Base-by-base conservation (phyloP, 92 coral and sea anemone genomes). In the Muricea muricata region DNA sequence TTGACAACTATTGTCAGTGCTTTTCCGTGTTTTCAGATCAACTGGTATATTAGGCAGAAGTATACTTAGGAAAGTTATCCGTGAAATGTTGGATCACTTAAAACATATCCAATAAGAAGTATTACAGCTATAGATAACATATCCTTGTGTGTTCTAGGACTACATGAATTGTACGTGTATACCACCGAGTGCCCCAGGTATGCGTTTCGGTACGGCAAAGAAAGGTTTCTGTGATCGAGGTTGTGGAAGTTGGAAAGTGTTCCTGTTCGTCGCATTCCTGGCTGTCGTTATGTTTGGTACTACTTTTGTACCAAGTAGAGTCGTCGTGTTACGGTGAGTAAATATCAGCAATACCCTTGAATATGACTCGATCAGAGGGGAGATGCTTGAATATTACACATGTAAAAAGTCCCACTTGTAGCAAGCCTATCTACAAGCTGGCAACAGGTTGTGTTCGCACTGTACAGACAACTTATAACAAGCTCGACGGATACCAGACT, bases 201-300 rank as follows among this genome's bases (percentile, higher is more conserved):
- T 18, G 11, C 35, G n/a, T 9, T 55, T 20, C 29, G 75, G 71
- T 9, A 61, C 81, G 21, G 92, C 89, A 0, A 79, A 31, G 25
- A 65, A 81, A 56, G 92, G 92, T 69, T 89, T 63, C 82, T 89
- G 92, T 50, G 92, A 89, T 73, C 68, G 92, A 46, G 60, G 83
- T 28, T 89, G 92, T 80, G 80, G 61, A 67, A 89, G 87, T 45
- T 89, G 86, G 65, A 65, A 75, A 47, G 23, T 89, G 17, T 89
- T 89, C 79, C 69, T 89, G 69, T 67, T 84, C 3, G 46, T 66
- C 9, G 11, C 85, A 6, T 82, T 87, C 37, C 7, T 89, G 74
- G 83, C 75, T 13, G 58, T 89, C 10, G 86, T 84, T 21, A 47
- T 81, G 20, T 73, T 89, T 79, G 92, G 92, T 9, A 61, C 87